Base-by-base conservation (phyloP, 1,140 invertebrate genomes). In the Pogonognathellus flavescens region DNA sequence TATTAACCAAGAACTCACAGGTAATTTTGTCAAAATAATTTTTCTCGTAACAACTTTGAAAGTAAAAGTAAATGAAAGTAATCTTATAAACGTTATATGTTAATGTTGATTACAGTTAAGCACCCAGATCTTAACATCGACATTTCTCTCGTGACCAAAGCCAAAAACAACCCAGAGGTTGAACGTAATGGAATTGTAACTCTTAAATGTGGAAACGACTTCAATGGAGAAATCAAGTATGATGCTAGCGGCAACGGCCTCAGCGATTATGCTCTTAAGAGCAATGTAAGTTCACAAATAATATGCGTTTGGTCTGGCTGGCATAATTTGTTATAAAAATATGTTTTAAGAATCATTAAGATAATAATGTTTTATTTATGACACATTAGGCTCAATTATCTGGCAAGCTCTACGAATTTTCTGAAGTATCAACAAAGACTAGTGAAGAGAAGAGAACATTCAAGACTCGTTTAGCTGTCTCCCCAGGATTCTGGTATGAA, bases 61-160 rank as follows among this genome's bases (percentile, higher is more conserved):
- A 41, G 6, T 41, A 3, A 41, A 41, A 41, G 31, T 6, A 41
- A 41, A 41, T 41, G 31, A 70, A n/a, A n/a, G 49, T 22, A 25
- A 82, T 18, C 16, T n/a, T 62, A 49, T 66, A n/a, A 25, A n/a
- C 20, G 1, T 10, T 25, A 9, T 31, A 13, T 52, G 5, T 76
- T n/a, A n/a, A 50, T 82, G 70, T 83, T 62, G n/a, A 55, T 85
- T 80, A 9, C 60, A 87, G 85, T 88, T 62, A 81, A 31, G 10
- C 80, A 88, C 22, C 87, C 87, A 1, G 72, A 59, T 4, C 60
- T 53, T 20, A 50, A 82, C 13, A 80, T 88, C 53, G 84, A 88
- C 20, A 53, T 88, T 22, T 22, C 59, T 16, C n/a, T 83, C 49
- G 72, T 85, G 20, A 80, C 82, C 50, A 57, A 86, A 70, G 83